Evolutionary conservation across 2,888 invertebrate genomes (phyloP), one percentile per base, ranked within the genome.

Genomic region (Chalcis sispes): DNA sequence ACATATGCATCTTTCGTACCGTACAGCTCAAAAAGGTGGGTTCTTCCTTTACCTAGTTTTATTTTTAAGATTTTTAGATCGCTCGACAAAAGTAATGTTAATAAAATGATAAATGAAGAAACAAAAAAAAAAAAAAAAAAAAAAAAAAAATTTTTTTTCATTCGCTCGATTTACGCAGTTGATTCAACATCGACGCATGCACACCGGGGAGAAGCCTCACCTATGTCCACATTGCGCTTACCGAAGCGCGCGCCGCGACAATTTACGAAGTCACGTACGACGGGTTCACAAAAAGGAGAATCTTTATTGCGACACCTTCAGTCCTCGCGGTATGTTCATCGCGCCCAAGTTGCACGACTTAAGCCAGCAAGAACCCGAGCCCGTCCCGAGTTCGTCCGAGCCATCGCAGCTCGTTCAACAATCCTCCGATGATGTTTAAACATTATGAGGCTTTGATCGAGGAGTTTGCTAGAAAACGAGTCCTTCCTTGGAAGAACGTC

Each of bases 171-270:
- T n/a, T n/a, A n/a, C n/a, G 2, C 62, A 77, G 77, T 27, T 90
- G 61, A 91, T 91, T 75, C 91, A 91, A 81, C 91, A 91, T 82
- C 88, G 91, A 66, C 87, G 91, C 75, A 91, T 91, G 91, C 91
- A 91, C 80, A 91, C 91, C 46, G 91, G 91, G 4, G 91, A 91
- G 80, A 91, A 91, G 75, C 91, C 91, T 1, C 91, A 91, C 81
- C 86, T 91, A 13, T 91, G 91, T 82, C 91, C 91, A 10, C 90
- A 90, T 80, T 91, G 91, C 82, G 88, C 89, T n/a, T 91, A 91
- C 80, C 88, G 91, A 65, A 90, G 91, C 48, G 91, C 91, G 0
- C 87, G 91, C 58, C 88, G 91, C 66, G 91, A 91, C 85, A 91
- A 91, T 85, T 85, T 91, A 56, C 89, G 91, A 40, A 91, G 91